Conservation (phyloP, 2,797 vertebrate species). For the Somateria mollissima region DNA sequence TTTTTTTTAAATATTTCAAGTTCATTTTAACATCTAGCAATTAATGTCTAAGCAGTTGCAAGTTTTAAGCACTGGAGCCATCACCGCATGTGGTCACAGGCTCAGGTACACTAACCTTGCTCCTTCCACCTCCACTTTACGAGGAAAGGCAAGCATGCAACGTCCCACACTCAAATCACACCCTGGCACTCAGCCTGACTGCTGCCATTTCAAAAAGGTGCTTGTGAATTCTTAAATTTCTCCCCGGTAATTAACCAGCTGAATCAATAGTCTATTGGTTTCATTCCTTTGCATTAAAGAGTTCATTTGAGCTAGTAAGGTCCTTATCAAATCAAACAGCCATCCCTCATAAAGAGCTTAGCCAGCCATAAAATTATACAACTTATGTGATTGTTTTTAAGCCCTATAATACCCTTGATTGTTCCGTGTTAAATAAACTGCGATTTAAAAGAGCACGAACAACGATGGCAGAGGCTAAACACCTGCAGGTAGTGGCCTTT, state of each 20-base stretch:
- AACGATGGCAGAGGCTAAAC: conserved; percentile 54
- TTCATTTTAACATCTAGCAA: not conserved
- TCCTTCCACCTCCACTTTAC: not conserved
- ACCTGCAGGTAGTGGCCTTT: conserved; percentile 18
- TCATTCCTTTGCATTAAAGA: conserved; percentile 12
- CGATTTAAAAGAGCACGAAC: conserved; percentile 65
- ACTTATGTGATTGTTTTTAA: conserved; percentile 77
- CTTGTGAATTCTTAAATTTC: not conserved
- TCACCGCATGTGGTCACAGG: accelerated
- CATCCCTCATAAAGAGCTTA: conserved; percentile 62
- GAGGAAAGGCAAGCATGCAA: not conserved
- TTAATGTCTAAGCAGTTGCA: not conserved
- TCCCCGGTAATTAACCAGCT: not conserved
- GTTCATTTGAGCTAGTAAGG: conserved; percentile 14
- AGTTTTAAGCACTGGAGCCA: not conserved
- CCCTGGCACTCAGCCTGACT: not conserved
- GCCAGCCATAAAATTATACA: conserved; percentile 38
- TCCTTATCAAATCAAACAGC: conserved; percentile 51
- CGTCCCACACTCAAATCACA: not conserved
- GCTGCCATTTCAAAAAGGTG: not conserved
- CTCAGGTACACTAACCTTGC: not conserved
- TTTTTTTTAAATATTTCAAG: not conserved
- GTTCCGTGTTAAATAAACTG: conserved; percentile 76
- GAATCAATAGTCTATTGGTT: conserved; percentile 5
- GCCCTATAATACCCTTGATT: conserved; percentile 74